phyloP scores from a whole-genome alignment of 1,140 invertebrate species.

The Anastrepha obliqua region DNA sequence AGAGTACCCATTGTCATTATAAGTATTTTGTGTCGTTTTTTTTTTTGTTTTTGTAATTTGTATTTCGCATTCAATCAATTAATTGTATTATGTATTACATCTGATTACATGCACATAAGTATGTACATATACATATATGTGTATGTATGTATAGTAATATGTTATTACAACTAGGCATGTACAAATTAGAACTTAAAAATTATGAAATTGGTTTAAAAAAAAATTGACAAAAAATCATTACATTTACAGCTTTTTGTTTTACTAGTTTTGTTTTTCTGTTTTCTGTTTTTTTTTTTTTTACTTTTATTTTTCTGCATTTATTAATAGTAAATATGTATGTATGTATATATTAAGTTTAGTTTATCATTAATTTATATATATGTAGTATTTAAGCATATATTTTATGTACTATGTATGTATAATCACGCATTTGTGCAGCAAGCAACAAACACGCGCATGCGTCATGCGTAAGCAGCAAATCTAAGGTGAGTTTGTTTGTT shows the following conservation, averaged over 20 bases:
- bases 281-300: too few relatives aligned
- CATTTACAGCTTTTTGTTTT: conserved; percentile 48
- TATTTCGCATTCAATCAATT: conserved; percentile 41
- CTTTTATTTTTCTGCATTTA: too few relatives aligned
- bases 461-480: conserved; percentile 24
- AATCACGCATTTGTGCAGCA: conserved; percentile 44
- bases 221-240: conserved; percentile 38
- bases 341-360: not conserved
- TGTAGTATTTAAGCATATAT: conserved; percentile 6
- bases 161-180: conserved; percentile 30
- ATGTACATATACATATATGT: not conserved
- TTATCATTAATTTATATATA: not conserved
- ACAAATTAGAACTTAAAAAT: conserved; percentile 48
- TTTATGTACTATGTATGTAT: not conserved
- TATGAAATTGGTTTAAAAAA: conserved; percentile 22
- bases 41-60: not conserved
- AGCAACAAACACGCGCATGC: conserved; percentile 23
- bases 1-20: not conserved
- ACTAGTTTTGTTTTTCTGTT: not conserved
- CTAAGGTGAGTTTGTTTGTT: not conserved
- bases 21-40: not conserved
- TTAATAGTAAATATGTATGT: too few relatives aligned
- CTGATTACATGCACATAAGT: not conserved
- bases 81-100: conserved; percentile 38
- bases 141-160: conserved; percentile 18